These are phyloP conservation scores for Hyphantria cunea DNA, from an alignment of 1,140 invertebrate genomes.

Conservation along the genomic window DNA sequence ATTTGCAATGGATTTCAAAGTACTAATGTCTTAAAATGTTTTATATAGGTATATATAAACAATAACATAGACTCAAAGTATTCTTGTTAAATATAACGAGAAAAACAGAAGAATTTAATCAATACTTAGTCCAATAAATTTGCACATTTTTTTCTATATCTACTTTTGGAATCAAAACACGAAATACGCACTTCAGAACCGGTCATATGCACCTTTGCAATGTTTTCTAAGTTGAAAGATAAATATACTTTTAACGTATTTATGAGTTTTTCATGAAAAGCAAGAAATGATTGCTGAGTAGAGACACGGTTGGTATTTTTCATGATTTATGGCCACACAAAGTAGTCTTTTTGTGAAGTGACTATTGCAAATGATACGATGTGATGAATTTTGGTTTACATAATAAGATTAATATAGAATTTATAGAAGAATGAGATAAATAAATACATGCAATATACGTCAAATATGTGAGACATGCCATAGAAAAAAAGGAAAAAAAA, in stretches of 20 bases:
- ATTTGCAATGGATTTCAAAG: too few species aligned
- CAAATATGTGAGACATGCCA: conserved; percentile 53
- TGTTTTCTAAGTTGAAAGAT: conserved; percentile 58
- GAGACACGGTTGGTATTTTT: conserved; percentile 13
- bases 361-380: conserved; percentile 43
- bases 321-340: conserved; percentile 67
- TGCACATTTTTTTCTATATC: too few species aligned
- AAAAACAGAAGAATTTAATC: too few species aligned
- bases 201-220: conserved; percentile 60
- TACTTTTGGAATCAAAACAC: too few species aligned
- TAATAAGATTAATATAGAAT: conserved; percentile 29
- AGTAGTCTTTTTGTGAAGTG: conserved; percentile 59
- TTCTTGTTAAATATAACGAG: too few species aligned
- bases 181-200: too few species aligned
- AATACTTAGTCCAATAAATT: too few species aligned
- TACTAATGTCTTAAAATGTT: neutral
- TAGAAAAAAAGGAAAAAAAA: conserved; percentile 45
- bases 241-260: conserved; percentile 8
- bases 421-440: too few species aligned
- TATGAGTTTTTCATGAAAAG: conserved; percentile 24
- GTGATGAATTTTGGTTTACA: conserved; percentile 49
- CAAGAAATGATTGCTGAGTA: conserved; percentile 16
- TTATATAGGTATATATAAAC: conserved; percentile 9
- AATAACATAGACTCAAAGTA: neutral
- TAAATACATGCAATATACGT: conserved; percentile 45